Percentiles rank a stretch among this genome's conserved stretches.
Evolutionary conservation across 2,113 vertebrate genomes (phyloP).

Genomic region (Nibea albiflora): DNA sequence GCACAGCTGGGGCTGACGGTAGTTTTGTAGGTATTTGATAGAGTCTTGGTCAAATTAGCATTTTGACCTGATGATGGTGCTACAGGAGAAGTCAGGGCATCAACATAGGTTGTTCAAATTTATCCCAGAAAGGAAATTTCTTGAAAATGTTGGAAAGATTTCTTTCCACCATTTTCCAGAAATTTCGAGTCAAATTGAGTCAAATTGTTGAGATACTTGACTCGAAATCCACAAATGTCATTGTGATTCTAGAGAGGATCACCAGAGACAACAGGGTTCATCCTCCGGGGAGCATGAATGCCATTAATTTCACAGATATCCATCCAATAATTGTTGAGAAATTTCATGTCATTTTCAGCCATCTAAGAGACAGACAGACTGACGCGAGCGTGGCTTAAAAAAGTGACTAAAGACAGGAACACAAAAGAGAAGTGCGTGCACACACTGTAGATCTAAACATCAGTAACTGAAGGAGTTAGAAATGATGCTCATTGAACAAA

Average conservation of each 20-base stretch:
- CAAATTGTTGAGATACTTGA: not conserved
- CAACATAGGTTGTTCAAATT: not conserved
- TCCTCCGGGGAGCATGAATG: not conserved
- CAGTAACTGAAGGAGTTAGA: conserved; percentile 23
- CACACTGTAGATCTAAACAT: conserved; percentile 22
- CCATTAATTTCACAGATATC: not conserved
- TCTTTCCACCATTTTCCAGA: not conserved
- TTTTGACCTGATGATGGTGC: conserved; percentile 1
- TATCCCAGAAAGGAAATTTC: not conserved
- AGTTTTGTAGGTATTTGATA: not conserved
- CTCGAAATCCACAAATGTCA: not conserved
- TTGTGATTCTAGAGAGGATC: not conserved
- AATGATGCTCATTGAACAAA: conserved; percentile 13
- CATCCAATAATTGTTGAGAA: not conserved
- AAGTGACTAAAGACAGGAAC: not conserved
- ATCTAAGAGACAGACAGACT: not conserved
- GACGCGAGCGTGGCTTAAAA: not conserved
- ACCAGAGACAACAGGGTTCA: not conserved
- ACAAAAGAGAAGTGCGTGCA: conserved; percentile 25
- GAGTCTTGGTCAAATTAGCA: no score
- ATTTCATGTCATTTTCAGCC: not conserved
- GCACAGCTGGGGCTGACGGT: not conserved
- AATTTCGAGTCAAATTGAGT: no score
- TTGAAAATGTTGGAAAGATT: no score
- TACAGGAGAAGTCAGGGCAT: not conserved